These are phyloP conservation scores for Lydus trimaculatus DNA, from an alignment of 2,888 invertebrate genomes.

Conservation along the genomic window DNA sequence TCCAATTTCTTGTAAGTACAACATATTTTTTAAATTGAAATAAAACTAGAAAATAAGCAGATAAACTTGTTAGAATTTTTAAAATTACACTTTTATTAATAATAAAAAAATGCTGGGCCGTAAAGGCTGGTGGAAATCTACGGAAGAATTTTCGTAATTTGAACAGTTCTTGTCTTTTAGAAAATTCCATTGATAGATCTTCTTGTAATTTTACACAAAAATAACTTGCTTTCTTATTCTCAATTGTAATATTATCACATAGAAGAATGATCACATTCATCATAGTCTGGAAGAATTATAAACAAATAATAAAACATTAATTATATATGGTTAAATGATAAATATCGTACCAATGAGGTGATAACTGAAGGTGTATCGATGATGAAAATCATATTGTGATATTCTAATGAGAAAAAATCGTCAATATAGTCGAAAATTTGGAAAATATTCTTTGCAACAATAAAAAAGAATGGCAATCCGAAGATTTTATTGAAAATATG, in stretches of 20 bases:
- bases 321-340: neutral
- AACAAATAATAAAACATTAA: neutral
- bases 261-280: neutral
- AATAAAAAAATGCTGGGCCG: neutral
- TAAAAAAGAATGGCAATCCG: conserved; percentile 1
- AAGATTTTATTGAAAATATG: neutral
- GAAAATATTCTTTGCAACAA: conserved; percentile 3
- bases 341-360: neutral
- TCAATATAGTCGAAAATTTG: conserved; percentile 1
- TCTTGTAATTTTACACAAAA: neutral
- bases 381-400: neutral
- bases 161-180: neutral
- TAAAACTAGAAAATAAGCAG: conserved; percentile 6
- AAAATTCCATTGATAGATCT: neutral
- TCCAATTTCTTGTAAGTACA: neutral
- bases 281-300: neutral
- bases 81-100: neutral
- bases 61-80: neutral
- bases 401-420: neutral
- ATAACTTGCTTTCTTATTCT: neutral
- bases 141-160: neutral
- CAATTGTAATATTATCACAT: neutral
- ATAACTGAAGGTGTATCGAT: neutral
- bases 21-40: conserved; percentile 1
- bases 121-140: neutral